Evolutionary conservation across 53 echinoderm and acorn worm genomes (phyloP).

Genomic region (Holothuria scabra): DNA sequence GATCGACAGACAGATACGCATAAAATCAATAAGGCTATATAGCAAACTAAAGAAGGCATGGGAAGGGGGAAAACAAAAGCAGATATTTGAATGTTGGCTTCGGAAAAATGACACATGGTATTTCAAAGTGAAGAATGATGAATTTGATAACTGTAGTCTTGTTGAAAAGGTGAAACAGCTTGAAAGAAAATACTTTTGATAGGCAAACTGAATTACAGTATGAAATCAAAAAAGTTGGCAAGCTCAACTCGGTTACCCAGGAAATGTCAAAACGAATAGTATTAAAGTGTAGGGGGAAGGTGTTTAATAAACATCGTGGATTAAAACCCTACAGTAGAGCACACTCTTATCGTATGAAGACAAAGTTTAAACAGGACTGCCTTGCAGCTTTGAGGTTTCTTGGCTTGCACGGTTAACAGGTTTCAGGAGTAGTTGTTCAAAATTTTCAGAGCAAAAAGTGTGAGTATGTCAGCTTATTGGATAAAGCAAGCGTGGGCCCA

Average conservation of each 20-base stretch:
- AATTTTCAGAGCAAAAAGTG: constrained; percentile 1
- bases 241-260: background rate
- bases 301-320: background rate
- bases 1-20: constrained; percentile 6
- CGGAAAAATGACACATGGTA: background rate
- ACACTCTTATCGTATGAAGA: background rate
- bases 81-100: constrained; percentile 4
- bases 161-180: constrained; percentile 8
- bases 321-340: constrained; percentile 11
- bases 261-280: constrained; percentile 18
- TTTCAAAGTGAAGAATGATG: constrained; percentile 11
- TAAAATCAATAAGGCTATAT: constrained; percentile 11
- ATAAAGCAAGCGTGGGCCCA: constrained; percentile 1
- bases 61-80: constrained; percentile 1
- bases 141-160: background rate
- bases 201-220: background rate
- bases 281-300: background rate
- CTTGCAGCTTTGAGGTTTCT: background rate
- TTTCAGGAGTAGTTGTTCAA: background rate
- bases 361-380: background rate
- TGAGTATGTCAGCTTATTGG: constrained; percentile 13
- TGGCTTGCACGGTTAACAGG: constrained; percentile 19
- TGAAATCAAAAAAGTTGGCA: background rate
- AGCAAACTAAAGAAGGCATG: background rate
- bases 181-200: background rate